phyloP scores from a whole-genome alignment of 2,113 vertebrate species.

The Corvus hawaiiensis region DNA sequence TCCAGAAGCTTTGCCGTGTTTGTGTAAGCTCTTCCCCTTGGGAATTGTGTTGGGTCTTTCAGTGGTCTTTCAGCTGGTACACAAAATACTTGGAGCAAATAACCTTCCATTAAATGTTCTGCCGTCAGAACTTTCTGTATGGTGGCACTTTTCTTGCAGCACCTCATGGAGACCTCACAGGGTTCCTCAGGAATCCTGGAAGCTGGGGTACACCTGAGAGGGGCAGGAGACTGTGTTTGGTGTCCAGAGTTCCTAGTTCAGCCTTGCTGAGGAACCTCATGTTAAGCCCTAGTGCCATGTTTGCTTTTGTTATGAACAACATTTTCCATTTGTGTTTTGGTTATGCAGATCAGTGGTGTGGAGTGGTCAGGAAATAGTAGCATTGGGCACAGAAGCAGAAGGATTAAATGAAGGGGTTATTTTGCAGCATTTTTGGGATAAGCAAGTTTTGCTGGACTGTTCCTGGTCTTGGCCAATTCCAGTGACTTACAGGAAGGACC shows the following conservation, averaged over 20 bases:
- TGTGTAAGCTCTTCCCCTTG: neutral
- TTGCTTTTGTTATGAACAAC: accelerated
- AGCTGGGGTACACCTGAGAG: neutral
- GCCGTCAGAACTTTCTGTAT: neutral
- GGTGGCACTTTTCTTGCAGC: neutral
- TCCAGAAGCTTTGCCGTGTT: neutral
- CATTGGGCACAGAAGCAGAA: neutral
- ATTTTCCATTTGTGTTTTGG: neutral
- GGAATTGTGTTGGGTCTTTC: neutral
- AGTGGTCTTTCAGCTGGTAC: neutral
- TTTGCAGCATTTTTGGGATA: neutral
- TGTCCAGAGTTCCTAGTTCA: neutral
- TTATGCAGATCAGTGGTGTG: neutral
- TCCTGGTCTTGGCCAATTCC: neutral
- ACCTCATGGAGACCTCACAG: accelerated
- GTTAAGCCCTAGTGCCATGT: neutral
- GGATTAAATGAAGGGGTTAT: neutral
- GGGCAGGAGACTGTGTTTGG: neutral
- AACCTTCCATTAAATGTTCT: neutral
- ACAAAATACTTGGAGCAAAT: neutral
- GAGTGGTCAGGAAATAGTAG: neutral
- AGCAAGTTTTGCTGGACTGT: neutral
- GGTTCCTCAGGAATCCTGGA: neutral
- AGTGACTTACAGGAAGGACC: slow-evolving; percentile 9
- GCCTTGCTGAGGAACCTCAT: neutral